These are phyloP conservation scores for Clarias pachynema DNA, from an alignment of 2,797 vertebrate species.

Conservation along the genomic window DNA sequence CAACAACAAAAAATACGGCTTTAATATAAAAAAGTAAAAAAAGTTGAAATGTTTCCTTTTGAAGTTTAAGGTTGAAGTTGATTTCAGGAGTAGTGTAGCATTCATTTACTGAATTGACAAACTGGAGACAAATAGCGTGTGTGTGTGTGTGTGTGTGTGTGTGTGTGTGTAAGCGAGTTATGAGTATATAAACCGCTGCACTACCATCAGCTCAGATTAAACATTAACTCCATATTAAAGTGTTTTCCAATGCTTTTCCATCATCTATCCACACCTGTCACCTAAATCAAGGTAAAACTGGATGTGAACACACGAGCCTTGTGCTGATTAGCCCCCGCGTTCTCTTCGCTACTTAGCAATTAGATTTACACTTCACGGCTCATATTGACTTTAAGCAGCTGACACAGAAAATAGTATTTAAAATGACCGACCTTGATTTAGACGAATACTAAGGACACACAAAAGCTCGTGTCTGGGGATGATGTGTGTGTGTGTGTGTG, in stretches of 20 bases:
- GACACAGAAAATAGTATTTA: not conserved
- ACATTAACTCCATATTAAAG: slow-evolving; percentile 11
- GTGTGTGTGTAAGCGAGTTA: not conserved
- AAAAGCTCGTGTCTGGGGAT: not conserved
- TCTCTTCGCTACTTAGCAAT: not conserved
- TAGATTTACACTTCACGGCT: not conserved
- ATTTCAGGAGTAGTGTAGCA: not conserved
- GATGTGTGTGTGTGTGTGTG: not conserved
- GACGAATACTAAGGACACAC: not conserved
- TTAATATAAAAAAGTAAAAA: not conserved
- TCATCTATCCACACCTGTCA: not conserved
- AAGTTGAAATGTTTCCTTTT: not conserved
- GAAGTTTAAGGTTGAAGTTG: too few species aligned
- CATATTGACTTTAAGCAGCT: not conserved
- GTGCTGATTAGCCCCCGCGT: not conserved
- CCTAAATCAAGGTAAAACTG: not conserved
- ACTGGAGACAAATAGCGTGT: not conserved
- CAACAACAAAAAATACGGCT: not conserved
- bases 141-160: slow-evolving; percentile 12
- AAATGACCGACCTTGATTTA: not conserved
- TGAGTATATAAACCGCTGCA: not conserved
- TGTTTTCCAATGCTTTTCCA: not conserved
- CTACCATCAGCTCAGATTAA: slow-evolving; percentile 11
- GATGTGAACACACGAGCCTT: not conserved
- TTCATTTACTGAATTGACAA: not conserved